These are phyloP conservation scores for Megaceryle torquata DNA, from an alignment of 2,113 vertebrate species.

Conservation along the genomic window DNA sequence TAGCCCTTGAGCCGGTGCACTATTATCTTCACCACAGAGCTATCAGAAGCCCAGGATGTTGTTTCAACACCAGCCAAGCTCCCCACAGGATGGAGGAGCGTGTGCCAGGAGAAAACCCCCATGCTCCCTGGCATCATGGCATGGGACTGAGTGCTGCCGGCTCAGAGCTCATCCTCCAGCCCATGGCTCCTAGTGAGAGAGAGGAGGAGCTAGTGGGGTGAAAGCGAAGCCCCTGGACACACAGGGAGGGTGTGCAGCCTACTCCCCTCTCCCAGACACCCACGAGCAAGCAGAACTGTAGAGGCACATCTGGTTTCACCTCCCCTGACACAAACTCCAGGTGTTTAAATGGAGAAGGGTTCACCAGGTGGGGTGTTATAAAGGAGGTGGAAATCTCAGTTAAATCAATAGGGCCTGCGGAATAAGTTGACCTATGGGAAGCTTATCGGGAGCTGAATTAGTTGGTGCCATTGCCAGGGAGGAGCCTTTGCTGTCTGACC, in stretches of 20 bases:
- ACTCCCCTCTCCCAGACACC: neutral
- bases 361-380: neutral
- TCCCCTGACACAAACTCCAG: no score
- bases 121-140: neutral
- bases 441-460: neutral
- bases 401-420: neutral
- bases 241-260: neutral
- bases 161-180: neutral
- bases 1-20: accelerated
- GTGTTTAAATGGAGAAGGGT: neutral
- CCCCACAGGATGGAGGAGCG: neutral
- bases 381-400: neutral
- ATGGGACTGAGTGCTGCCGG: neutral
- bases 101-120: neutral
- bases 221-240: neutral
- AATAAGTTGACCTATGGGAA: neutral
- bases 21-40: neutral
- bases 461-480: neutral
- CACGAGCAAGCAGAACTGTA: accelerated
- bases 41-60: neutral
- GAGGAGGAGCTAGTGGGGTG: neutral
- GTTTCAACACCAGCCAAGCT: neutral
- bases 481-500: neutral
- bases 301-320: neutral
- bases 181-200: neutral